Evolutionary conservation across 2,113 vertebrate genomes (phyloP), one percentile per base, ranked within the genome.

Genomic region (Syngnathus floridae): DNA sequence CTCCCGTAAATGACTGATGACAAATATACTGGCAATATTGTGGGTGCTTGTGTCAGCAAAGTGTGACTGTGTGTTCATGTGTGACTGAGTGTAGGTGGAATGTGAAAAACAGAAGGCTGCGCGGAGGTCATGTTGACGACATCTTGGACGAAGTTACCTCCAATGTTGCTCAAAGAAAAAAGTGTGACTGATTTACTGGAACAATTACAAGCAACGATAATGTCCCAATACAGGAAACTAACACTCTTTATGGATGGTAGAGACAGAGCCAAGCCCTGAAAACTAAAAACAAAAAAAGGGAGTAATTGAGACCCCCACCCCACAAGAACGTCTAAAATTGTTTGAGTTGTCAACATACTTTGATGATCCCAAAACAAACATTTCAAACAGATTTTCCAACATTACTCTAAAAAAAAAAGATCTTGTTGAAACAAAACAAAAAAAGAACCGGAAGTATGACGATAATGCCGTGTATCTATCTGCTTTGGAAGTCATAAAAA

Each of bases 1-100:
- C 65, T 73, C 40, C 58, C 12, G 16, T 66, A 73, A 81, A 70
- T 63, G 55, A 84, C 36, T 19, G 62, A 19, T 58, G 58, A 72
- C 19, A 38, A 21, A 67, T 56, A 65, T 54, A 36, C 37, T 69
- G 10, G 49, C 17, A 66, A 64, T 10, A 37, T n/a, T 21, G 16
- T 64, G 11, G 49, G 49, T n/a, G 48, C 21, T 58, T 68, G 54
- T 79, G 73, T 80, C 81, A 84, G 78, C 69, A 21, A 55, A 68
- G 54, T 60, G 51, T 48, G 19, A 19, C 19, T 19, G 36, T 48
- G 51, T 14, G 19, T 38, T 10, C 35, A 19, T 41, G n/a, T 55
- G 38, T 63, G 6, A 12, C 14, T 58, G 64, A 58, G 43, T 65
- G 17, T 55, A 13, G 64, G 16, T 51, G 46, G 26, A 35, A 59